phyloP scores from a whole-genome alignment of 2,888 invertebrate genomes.

The Hemithea aestivaria region DNA sequence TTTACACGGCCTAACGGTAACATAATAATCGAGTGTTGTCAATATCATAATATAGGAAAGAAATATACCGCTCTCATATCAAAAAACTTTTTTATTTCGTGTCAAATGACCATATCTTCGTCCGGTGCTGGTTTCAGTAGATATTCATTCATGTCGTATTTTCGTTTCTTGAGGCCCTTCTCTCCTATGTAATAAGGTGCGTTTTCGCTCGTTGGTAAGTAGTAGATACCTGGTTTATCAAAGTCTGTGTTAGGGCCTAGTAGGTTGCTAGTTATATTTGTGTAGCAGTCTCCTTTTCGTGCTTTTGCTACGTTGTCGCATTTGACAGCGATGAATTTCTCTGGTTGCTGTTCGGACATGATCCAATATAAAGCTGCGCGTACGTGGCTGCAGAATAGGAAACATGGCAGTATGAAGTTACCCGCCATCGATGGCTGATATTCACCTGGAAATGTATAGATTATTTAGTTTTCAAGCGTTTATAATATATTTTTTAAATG shows the following conservation, averaged over 20 bases:
- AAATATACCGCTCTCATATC: slow-evolving; percentile 52
- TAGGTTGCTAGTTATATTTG: slow-evolving; percentile 37
- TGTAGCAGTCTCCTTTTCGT: slow-evolving; percentile 54
- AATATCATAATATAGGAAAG: slow-evolving; percentile 45
- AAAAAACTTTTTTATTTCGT: slow-evolving; percentile 30
- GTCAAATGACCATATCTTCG: slow-evolving; percentile 46
- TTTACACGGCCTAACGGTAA: slow-evolving; percentile 38
- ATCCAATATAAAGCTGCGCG: slow-evolving; percentile 57
- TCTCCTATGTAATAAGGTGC: slow-evolving; percentile 53
- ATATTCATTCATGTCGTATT: slow-evolving; percentile 48
- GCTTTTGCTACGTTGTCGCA: slow-evolving; percentile 51
- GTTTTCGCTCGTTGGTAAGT: slow-evolving; percentile 49
- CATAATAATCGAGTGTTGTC: slow-evolving; percentile 56
- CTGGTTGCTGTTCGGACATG: slow-evolving; percentile 41
- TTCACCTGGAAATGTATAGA: slow-evolving; percentile 49
- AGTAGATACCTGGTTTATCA: slow-evolving; percentile 56
- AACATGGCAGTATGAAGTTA: slow-evolving; percentile 59
- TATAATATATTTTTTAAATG: too few relatives aligned
- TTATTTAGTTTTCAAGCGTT: background rate
- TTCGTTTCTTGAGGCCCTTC: slow-evolving; percentile 43
- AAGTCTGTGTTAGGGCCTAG: slow-evolving; percentile 62
- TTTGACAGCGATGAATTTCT: slow-evolving; percentile 52
- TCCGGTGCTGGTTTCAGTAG: slow-evolving; percentile 50
- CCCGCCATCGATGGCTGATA: slow-evolving; percentile 52
- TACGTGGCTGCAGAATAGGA: slow-evolving; percentile 62